Percentiles rank a stretch among this genome's conserved stretches.
Conservation (phyloP, 2,888 invertebrate genomes). For the Gortyna flavago region DNA sequence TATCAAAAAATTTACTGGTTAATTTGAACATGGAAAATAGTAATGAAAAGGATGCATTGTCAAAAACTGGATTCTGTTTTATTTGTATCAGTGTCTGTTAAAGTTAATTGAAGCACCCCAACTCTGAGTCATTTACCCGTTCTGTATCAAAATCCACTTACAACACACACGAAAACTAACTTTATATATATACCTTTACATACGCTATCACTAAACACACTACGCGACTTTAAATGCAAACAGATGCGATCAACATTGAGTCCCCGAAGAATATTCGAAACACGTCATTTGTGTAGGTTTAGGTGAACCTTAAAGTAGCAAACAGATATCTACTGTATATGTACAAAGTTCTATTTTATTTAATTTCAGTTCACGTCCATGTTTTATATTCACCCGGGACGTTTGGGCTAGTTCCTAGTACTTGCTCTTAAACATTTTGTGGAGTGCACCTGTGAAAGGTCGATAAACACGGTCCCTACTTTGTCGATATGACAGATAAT, state of each 20-base stretch:
- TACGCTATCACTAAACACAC: not conserved
- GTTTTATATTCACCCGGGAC: not conserved
- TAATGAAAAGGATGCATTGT: too few species aligned
- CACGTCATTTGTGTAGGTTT: slow-evolving; percentile 38
- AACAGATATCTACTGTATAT: not conserved
- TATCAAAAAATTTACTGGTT: too few species aligned
- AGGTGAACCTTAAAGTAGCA: slow-evolving; percentile 16
- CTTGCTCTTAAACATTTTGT: not conserved
- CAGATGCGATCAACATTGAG: slow-evolving; percentile 23
- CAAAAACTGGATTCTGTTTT: not conserved
- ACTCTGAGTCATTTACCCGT: not conserved
- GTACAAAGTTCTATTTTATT: slow-evolving; percentile 21
- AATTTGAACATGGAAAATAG: not conserved
- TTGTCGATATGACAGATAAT: not conserved
- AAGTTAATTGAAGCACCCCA: not conserved
- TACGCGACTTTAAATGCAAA: slow-evolving; percentile 14
- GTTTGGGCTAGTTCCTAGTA: slow-evolving; percentile 3
- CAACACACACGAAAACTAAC: not conserved
- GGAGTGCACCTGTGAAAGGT: not conserved
- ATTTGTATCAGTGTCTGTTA: not conserved
- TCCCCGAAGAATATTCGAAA: slow-evolving; percentile 34
- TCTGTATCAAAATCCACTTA: not conserved
- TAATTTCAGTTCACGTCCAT: slow-evolving; percentile 34
- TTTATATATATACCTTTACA: slow-evolving; percentile 9
- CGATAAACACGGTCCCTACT: not conserved